Conservation (phyloP, 2,113 vertebrate species). For the Salvelinus fontinalis region DNA sequence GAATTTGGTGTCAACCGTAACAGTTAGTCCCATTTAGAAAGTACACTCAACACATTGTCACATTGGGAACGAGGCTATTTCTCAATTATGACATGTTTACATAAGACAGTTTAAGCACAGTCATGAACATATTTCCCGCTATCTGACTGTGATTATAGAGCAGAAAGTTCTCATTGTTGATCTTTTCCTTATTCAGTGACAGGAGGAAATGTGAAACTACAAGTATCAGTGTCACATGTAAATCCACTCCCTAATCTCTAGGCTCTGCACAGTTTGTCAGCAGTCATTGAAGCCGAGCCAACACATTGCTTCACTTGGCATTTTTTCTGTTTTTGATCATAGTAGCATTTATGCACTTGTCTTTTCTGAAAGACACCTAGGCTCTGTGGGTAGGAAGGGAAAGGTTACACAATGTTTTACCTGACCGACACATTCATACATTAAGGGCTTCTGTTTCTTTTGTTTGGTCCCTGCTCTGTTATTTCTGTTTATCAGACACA, state of each 20-base stretch:
- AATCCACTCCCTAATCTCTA: constrained; percentile 10
- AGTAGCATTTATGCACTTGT: background rate
- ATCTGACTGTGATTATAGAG: constrained; percentile 54
- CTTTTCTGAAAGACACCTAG: background rate
- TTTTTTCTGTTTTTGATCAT: background rate
- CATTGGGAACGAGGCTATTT: background rate
- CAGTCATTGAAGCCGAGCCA: constrained; percentile 6
- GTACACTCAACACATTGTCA: background rate
- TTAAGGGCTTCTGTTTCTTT: background rate
- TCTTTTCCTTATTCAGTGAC: constrained; percentile 38
- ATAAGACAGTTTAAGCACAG: background rate
- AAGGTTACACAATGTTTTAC: background rate
- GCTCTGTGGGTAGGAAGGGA: background rate
- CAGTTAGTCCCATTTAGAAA: background rate
- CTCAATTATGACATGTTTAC: background rate
- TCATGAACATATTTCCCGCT: background rate
- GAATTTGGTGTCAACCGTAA: background rate
- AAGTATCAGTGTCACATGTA: constrained; percentile 14
- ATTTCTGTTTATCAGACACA: background rate
- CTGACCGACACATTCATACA: background rate
- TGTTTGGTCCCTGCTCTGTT: background rate
- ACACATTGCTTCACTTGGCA: constrained; percentile 6
- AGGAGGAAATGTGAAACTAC: constrained; percentile 39
- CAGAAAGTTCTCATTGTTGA: constrained; percentile 24
- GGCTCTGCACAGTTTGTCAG: constrained; percentile 11